phyloP scores from a whole-genome alignment of 2,888 invertebrate species.

The Dicyrtomina minuta region DNA sequence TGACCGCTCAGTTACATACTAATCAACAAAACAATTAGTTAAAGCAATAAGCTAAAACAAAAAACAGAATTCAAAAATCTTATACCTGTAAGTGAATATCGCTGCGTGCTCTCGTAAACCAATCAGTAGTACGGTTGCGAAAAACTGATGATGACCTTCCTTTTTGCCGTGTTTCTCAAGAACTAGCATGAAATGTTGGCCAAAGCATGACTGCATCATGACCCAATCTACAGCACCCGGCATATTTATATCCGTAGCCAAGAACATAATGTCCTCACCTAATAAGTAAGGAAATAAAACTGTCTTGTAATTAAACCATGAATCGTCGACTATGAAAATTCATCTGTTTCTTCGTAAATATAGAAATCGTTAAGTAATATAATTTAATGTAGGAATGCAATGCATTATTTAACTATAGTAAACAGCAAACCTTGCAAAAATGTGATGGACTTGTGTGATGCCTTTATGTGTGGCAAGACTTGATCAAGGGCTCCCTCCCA shows the following conservation, averaged over 20 bases:
- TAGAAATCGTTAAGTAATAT: neutral
- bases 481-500: slow-evolving; percentile 98
- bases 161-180: slow-evolving; percentile 95
- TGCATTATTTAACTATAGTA: no score
- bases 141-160: slow-evolving; percentile 93
- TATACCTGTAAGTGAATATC: slow-evolving; percentile 91
- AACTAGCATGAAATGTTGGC: slow-evolving; percentile 98
- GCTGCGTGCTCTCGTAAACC: slow-evolving; percentile 98
- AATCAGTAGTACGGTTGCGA: slow-evolving; percentile 98
- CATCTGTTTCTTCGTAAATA: neutral
- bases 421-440: slow-evolving; percentile 87
- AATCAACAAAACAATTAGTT: neutral
- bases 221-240: slow-evolving; percentile 99
- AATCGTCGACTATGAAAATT: neutral
- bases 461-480: slow-evolving; percentile 98
- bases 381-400: no score
- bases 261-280: slow-evolving; percentile 98
- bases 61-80: neutral
- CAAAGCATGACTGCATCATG: slow-evolving; percentile 99
- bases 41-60: no score
- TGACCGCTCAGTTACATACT: slow-evolving; percentile 64
- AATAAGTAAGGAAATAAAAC: slow-evolving; percentile 40
- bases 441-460: slow-evolving; percentile 96
- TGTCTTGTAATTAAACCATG: slow-evolving; percentile 13
- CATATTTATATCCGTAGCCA: slow-evolving; percentile 98